These are phyloP conservation scores for Standfussiana lucernea DNA, from an alignment of 2,888 invertebrate genomes.

Conservation along the genomic window DNA sequence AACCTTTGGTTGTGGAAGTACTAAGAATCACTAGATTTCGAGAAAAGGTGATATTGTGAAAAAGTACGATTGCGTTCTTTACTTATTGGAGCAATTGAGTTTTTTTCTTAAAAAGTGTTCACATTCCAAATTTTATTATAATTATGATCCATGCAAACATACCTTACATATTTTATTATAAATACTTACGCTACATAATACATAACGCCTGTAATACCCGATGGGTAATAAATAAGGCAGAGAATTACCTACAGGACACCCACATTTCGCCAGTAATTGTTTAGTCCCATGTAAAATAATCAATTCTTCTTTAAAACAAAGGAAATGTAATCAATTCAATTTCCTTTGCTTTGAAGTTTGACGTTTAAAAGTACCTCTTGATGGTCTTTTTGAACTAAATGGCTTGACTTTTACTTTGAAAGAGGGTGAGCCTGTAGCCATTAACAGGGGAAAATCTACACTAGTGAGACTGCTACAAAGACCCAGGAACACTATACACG, in stretches of 20 bases:
- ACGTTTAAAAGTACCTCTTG: neutral
- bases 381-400: neutral
- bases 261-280: neutral
- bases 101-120: too few relatives aligned
- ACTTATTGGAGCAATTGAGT: neutral
- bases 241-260: neutral
- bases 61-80: neutral
- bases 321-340: neutral
- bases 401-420: too few relatives aligned
- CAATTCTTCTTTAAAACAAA: neutral
- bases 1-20: conserved; percentile 28
- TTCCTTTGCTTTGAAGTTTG: neutral
- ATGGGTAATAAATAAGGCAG: neutral
- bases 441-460: too few relatives aligned
- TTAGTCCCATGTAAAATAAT: neutral
- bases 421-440: too few relatives aligned
- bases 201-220: neutral
- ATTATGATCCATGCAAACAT: too few relatives aligned
- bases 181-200: too few relatives aligned
- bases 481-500: too few relatives aligned
- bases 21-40: conserved; percentile 13
- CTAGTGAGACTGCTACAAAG: too few relatives aligned
- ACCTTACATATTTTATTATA: too few relatives aligned
- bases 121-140: too few relatives aligned
- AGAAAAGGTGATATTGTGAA: conserved; percentile 4